These are phyloP conservation scores for Chromobotia macracanthus DNA, from an alignment of 2,797 vertebrate genomes.

Conservation along the genomic window DNA sequence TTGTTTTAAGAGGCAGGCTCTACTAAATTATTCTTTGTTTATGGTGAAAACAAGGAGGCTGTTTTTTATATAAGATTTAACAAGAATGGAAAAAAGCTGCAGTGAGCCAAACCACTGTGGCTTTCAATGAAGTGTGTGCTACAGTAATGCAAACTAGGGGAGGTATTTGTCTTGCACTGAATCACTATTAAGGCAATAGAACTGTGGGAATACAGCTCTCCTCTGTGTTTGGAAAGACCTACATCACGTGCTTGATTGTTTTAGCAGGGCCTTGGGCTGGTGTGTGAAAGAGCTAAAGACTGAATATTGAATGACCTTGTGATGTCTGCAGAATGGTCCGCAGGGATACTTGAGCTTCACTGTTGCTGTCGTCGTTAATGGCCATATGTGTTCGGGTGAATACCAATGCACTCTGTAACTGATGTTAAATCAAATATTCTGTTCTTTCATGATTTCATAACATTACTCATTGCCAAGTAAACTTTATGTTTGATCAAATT, in stretches of 20 bases:
- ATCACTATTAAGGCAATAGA: conserved; percentile 51
- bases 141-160: conserved; percentile 40
- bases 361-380: background rate
- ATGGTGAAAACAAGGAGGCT: conserved; percentile 53
- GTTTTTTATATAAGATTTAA: conserved; percentile 56
- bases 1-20: conserved; percentile 45
- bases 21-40: conserved; percentile 43
- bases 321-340: conserved; percentile 25
- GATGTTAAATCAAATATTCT: background rate
- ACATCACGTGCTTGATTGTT: conserved; percentile 53
- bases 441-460: background rate
- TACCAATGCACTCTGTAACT: background rate
- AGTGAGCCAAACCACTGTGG: conserved; percentile 57
- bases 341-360: conserved; percentile 5
- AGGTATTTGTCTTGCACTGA: conserved; percentile 44
- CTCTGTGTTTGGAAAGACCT: conserved; percentile 52
- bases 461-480: background rate
- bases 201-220: conserved; percentile 50
- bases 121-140: conserved; percentile 56
- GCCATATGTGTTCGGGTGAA: background rate
- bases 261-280: conserved; percentile 47
- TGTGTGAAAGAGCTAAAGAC: conserved; percentile 27
- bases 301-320: conserved; percentile 48
- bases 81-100: conserved; percentile 56
- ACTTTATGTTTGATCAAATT: background rate